Evolutionary conservation across 2,797 vertebrate species (phyloP).

Genomic region (Bucorvus abyssinicus): DNA sequence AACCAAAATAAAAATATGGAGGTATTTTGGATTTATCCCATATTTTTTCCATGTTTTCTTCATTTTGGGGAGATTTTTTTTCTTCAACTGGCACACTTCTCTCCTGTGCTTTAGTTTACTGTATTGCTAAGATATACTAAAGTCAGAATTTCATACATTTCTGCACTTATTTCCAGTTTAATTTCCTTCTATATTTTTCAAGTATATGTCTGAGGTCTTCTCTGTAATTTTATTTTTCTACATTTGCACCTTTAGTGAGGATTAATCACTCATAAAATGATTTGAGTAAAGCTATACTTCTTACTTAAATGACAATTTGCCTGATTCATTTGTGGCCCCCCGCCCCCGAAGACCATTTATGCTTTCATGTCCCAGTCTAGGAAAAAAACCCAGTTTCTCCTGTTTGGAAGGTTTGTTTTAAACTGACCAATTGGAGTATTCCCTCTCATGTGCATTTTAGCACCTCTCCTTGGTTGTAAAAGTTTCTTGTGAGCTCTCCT

Average conservation of each 20-base stretch:
- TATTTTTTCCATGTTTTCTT: neutral
- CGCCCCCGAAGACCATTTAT: neutral
- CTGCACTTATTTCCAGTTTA: neutral
- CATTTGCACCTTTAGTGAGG: neutral
- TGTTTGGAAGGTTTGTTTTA: too few relatives aligned
- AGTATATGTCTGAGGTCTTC: rapidly evolving
- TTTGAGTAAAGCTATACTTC: neutral
- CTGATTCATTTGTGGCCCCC: neutral
- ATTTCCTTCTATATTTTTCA: neutral
- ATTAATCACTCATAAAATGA: neutral
- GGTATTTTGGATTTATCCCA: neutral
- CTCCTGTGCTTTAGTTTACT: neutral
- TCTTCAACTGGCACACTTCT: neutral
- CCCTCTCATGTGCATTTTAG: too few relatives aligned
- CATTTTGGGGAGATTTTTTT: neutral
- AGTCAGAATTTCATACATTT: neutral
- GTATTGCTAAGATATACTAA: neutral
- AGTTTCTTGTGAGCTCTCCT: too few relatives aligned
- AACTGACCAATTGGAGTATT: too few relatives aligned
- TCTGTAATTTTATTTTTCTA: neutral
- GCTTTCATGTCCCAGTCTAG: too few relatives aligned
- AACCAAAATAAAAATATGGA: neutral
- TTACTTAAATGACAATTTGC: neutral
- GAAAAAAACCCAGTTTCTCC: too few relatives aligned
- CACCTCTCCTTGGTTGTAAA: too few relatives aligned